Conservation (phyloP, 2,113 vertebrate species). For the Myanophis thanlyinensis region DNA sequence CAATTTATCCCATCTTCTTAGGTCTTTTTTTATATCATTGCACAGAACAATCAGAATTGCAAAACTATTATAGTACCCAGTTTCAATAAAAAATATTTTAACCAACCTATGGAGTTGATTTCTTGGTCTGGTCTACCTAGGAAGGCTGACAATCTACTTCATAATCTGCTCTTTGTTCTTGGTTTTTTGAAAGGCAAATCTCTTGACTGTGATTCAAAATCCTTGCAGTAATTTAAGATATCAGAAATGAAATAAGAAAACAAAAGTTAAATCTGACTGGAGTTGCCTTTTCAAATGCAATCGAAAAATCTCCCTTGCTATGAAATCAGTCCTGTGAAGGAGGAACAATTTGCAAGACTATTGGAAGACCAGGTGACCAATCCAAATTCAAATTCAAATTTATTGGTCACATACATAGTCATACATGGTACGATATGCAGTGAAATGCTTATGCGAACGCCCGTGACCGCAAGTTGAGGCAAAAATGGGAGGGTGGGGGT, state of each 20-base stretch:
- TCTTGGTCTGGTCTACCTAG: not conserved
- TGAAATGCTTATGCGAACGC: too few species aligned
- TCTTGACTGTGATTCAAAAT: not conserved
- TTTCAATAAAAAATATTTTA: not conserved
- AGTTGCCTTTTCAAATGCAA: not conserved
- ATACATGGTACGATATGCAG: too few species aligned
- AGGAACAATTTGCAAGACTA: not conserved
- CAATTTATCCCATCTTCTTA: too few species aligned
- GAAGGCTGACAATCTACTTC: not conserved
- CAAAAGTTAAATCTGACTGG: rapidly evolving
- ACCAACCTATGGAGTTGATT: not conserved
- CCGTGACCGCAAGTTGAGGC: too few species aligned
- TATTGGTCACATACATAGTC: too few species aligned
- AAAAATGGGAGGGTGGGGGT: too few species aligned
- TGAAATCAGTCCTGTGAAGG: rapidly evolving
- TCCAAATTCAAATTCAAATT: too few species aligned
- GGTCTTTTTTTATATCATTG: too few species aligned
- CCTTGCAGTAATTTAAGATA: not conserved
- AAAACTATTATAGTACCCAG: not conserved
- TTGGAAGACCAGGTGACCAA: not conserved
- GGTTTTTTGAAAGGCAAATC: not conserved
- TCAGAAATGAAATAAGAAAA: not conserved
- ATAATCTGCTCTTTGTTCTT: not conserved
- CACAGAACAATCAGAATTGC: not conserved
- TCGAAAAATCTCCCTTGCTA: not conserved